A percentile compares a stretch with the other conserved stretches of the same genome.
These are phyloP conservation scores for Drymodes brunneopygia DNA, from an alignment of 2,113 vertebrate species.

Conservation along the genomic window DNA sequence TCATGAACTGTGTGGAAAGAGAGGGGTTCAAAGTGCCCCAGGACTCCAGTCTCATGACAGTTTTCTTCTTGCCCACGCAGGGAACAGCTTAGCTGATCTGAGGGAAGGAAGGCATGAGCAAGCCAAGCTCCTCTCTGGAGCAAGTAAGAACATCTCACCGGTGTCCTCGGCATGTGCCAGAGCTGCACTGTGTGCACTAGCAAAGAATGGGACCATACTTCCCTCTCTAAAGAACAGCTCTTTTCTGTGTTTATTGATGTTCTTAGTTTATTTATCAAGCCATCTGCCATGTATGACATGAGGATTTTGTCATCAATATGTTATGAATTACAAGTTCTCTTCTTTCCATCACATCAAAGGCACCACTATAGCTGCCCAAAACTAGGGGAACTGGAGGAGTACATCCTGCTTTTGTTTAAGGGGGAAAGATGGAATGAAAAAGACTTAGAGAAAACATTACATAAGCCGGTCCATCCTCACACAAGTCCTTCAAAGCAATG, in stretches of 20 bases:
- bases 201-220: not conserved
- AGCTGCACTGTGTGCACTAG: not conserved
- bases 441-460: not conserved
- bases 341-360: not conserved
- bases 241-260: not conserved
- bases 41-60: not conserved
- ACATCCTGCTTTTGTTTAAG: not conserved
- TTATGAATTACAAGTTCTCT: not conserved
- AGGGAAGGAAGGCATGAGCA: not conserved
- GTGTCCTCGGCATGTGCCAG: not conserved
- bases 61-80: not conserved
- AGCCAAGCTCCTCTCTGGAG: not conserved
- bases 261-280: not conserved
- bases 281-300: not conserved
- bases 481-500: not conserved
- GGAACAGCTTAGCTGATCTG: not conserved
- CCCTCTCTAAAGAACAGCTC: not conserved
- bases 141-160: not conserved
- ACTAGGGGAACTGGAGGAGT: not conserved
- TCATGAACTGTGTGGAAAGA: fast-evolving
- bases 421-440: not conserved
- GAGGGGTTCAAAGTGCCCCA: fast-evolving
- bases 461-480: not conserved
- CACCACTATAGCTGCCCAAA: not conserved
- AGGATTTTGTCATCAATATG: conserved; percentile 6